Base-by-base conservation (phyloP, 2,797 vertebrate species). In the Sebastolobus altivelis region DNA sequence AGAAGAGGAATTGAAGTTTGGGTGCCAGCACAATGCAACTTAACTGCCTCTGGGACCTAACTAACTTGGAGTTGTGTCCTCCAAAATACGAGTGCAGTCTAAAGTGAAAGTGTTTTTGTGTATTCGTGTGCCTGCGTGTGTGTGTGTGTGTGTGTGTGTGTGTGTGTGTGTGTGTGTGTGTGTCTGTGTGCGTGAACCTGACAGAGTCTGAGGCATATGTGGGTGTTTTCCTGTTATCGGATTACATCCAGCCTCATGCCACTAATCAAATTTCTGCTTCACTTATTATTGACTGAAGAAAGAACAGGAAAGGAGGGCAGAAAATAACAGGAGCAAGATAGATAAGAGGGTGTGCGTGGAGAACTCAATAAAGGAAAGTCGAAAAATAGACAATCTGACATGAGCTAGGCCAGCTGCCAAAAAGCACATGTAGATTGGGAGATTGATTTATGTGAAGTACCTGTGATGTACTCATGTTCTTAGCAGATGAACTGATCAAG, bases 221-320 rank as follows among this genome's bases (percentile, higher is more conserved):
- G 86, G 82, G 86, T 88, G 87, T 87, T 80, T 61, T 78, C 75
- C 80, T 58, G 61, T 87, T 86, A 93, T 90, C 83, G 86, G 88
- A 93, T 92, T 92, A 92, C 82, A 90, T 86, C 80, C 79, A 87
- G 78, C 70, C 77, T 83, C 58, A 83, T 85, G 86, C 86, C 81
- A 82, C 86, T 90, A 94, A 94, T 89, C 81, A 92, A 82, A 93
- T 94, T 88, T 90, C 70, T 78, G 38, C 78, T 88, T 75, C 79
- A 83, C 74, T 85, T 90, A 78, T 83, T 86, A 92, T 92, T 76
- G 83, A 93, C 91, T 89, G 78, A 84, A 86, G 85, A 79, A 58
- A 89, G 74, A 87, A 62, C 69, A 81, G 66, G 79, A 77, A 73
- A 71, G 67, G 33, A 81, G 72, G 43, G 81, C 59, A 79, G 6